Evolutionary conservation across 2,888 invertebrate genomes (phyloP).

Genomic region (Parnassius mnemosyne): DNA sequence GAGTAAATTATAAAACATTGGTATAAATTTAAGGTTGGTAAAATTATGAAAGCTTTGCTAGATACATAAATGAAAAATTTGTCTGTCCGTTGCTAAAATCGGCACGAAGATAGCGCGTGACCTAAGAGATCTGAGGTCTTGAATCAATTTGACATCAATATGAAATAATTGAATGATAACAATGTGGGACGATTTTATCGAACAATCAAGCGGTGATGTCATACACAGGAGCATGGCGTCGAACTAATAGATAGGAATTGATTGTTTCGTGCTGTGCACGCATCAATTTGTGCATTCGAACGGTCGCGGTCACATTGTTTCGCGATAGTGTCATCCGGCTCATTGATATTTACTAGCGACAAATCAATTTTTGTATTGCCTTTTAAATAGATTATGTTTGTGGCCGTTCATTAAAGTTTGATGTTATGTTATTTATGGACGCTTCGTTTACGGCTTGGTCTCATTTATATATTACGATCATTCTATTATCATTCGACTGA

Average conservation of each 20-base stretch:
- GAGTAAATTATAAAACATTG: no score
- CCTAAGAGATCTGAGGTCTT: constrained; percentile 32
- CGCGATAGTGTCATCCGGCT: constrained; percentile 40
- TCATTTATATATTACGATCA: no score
- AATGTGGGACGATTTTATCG: constrained; percentile 56
- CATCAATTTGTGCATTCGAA: constrained; percentile 44
- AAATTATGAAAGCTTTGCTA: no score
- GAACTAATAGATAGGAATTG: constrained; percentile 43
- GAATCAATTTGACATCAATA: constrained; percentile 64
- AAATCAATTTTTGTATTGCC: constrained; percentile 33
- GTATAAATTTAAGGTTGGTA: no score
- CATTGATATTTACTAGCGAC: constrained; percentile 36
- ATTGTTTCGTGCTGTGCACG: constrained; percentile 43
- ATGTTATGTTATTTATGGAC: constrained; percentile 7
- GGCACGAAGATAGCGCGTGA: constrained; percentile 28
- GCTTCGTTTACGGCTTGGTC: not conserved
- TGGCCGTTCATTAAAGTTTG: not conserved
- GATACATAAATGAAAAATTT: no score
- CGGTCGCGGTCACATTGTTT: constrained; percentile 37
- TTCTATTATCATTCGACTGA: no score
- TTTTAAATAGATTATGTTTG: constrained; percentile 21
- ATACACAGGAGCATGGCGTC: constrained; percentile 38
- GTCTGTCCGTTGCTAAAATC: not conserved
- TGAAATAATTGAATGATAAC: constrained; percentile 68
- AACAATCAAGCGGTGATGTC: constrained; percentile 59